phyloP scores from a whole-genome alignment of 2,113 vertebrate species.

The Grantiella picta region DNA sequence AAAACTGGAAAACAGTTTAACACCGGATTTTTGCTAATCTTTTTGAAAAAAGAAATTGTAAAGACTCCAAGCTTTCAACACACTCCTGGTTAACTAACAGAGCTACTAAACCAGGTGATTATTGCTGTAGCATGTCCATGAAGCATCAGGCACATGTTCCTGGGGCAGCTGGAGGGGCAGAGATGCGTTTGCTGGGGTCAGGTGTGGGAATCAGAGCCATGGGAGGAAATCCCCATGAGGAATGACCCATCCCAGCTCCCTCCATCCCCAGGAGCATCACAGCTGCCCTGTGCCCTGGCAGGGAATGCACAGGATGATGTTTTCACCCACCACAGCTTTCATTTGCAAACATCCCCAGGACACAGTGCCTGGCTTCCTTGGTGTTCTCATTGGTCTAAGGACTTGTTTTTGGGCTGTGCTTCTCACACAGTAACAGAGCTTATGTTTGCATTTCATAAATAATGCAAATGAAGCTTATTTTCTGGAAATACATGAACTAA shows the following conservation, averaged over 20 bases:
- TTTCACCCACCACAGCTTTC: not conserved
- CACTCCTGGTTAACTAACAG: not conserved
- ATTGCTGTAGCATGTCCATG: not conserved
- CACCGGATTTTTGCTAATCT: not conserved
- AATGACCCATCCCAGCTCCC: not conserved
- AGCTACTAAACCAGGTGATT: not conserved
- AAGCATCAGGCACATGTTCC: fast-evolving
- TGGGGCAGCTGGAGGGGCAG: not conserved
- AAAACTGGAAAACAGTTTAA: not conserved
- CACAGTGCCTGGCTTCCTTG: not conserved
- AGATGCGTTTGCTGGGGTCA: not conserved
- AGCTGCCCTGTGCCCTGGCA: fast-evolving
- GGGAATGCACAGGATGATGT: not conserved
- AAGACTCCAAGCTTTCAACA: not conserved
- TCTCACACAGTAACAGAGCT: not conserved
- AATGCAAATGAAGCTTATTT: not conserved
- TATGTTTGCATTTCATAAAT: not conserved
- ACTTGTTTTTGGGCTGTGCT: not conserved
- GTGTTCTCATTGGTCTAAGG: not conserved
- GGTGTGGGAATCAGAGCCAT: not conserved
- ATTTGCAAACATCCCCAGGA: not conserved
- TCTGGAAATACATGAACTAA: not conserved
- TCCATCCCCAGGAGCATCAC: fast-evolving
- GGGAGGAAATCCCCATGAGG: fast-evolving
- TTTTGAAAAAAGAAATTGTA: not conserved